phyloP scores from a whole-genome alignment of 2,113 vertebrate genomes.

The Ictalurus punctatus region DNA sequence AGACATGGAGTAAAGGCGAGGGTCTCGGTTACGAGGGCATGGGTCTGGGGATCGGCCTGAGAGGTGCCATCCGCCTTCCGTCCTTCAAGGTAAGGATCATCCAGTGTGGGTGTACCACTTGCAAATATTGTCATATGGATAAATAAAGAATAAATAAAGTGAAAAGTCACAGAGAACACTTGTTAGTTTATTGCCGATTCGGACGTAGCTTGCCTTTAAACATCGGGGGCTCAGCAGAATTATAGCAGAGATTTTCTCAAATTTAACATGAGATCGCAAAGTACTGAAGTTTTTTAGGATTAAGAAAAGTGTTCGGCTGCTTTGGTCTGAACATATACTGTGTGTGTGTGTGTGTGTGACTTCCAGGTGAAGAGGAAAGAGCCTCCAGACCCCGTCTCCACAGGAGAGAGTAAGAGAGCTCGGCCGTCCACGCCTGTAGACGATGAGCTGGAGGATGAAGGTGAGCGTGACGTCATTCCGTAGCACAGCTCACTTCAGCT shows the following conservation, averaged over 20 bases:
- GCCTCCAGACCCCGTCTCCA: conserved; percentile 83
- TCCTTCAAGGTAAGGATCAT: conserved; percentile 87
- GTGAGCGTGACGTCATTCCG: conserved; percentile 60
- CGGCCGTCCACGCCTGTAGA: conserved; percentile 89
- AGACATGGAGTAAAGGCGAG: conserved; percentile 96
- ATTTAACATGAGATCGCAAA: not conserved
- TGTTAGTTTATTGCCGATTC: not conserved
- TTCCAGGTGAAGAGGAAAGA: conserved; percentile 94
- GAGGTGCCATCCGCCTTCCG: conserved; percentile 91
- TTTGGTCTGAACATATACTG: not conserved
- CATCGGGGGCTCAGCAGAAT: not conserved
- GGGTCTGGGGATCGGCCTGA: conserved; percentile 87
- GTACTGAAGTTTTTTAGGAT: not conserved
- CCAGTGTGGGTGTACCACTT: not conserved
- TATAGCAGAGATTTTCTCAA: not conserved
- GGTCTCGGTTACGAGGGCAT: conserved; percentile 91
- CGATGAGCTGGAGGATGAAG: conserved; percentile 93
- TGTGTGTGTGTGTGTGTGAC: conserved; percentile 37
- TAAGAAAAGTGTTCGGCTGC: not conserved
- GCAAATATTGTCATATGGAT: not conserved
- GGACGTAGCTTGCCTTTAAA: not conserved
- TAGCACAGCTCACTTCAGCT: not conserved
- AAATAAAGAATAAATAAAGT: not conserved
- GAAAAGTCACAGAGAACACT: not conserved
- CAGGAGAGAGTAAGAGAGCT: conserved; percentile 89